Evolutionary conservation across 2,888 invertebrate species (phyloP).

Genomic region (Baronia brevicornis): DNA sequence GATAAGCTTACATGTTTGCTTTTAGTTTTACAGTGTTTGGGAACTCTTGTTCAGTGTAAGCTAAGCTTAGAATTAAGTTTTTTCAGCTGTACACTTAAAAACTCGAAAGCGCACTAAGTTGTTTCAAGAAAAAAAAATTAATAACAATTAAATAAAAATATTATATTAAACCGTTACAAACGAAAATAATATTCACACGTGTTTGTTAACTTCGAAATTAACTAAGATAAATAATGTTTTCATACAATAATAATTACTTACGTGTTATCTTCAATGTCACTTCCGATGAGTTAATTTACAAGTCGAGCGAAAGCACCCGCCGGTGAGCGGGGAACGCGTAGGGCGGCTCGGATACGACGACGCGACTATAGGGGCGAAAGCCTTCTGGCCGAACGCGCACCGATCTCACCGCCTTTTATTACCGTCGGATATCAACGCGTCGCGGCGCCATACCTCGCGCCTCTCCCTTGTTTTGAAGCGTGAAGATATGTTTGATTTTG

Average conservation of each 20-base stretch:
- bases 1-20: slow-evolving; percentile 8
- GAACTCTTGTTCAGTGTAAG: too few species aligned
- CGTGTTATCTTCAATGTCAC: too few species aligned
- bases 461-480: slow-evolving; percentile 17
- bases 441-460: slow-evolving; percentile 14
- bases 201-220: too few species aligned
- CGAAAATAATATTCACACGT: too few species aligned
- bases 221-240: too few species aligned
- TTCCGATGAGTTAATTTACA: slow-evolving; percentile 14
- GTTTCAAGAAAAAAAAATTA: too few species aligned
- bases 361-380: slow-evolving; percentile 35
- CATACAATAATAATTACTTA: too few species aligned
- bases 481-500: slow-evolving; percentile 21
- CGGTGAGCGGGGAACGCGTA: slow-evolving; percentile 19
- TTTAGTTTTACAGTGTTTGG: slow-evolving; percentile 17
- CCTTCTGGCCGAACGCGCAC: slow-evolving; percentile 28
- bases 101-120: too few species aligned
- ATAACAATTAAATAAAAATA: too few species aligned
- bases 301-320: slow-evolving; percentile 24
- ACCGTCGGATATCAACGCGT: slow-evolving; percentile 7
- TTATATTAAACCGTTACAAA: too few species aligned
- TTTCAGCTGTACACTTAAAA: too few species aligned
- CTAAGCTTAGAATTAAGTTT: too few species aligned
- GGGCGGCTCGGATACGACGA: slow-evolving; percentile 32
- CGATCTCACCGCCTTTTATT: slow-evolving; percentile 1